Evolutionary conservation across 1,140 invertebrate species (phyloP), one percentile per base, ranked within the genome.

Genomic region (Drosophila prosaltans): DNA sequence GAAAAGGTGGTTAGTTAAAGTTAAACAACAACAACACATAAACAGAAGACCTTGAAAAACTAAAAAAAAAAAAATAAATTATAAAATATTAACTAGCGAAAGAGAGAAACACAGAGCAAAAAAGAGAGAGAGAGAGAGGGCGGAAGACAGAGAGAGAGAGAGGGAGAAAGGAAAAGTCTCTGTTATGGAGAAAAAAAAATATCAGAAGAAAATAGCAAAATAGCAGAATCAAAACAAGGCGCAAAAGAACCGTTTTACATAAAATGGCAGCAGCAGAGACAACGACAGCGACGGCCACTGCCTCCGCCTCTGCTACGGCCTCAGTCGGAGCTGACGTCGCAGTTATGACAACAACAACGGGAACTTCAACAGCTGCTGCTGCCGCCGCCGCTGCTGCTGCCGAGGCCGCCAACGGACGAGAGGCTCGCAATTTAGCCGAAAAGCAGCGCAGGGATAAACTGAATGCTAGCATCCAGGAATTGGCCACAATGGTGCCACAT

Each of bases 371-470:
- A 62, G 57, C 30, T 10, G 54, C 62, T 32, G 68, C 43, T 9
- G 62, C 43, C 41, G 51, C 48, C 11, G 67, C 60, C 24, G 51
- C 69, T 11, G 61, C 55, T 4, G 69, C 65, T 10, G 26, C 57
- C 5, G 81, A 82, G 45, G 80, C 78, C 1, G 76, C 81, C 24
- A 96, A 95, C 79, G 95, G 95, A 24, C 93, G 97, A 9, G 94
- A 96, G 77, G 94, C 95, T 65, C 94, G 97, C 40, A 98, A 98
- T 92, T 93, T 95, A 83, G 97, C 97, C 1, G 98, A 99, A 90
- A 98, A 98, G 92, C 95, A 97, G 90, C 94, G 98, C 7, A 93
- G 98, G 2, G 97, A 98, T 91, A 98, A 97, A 90, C 94, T 98
- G 59, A 98, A 98, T 91, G 94, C 95, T 24, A 97, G 96, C 81